phyloP scores from a whole-genome alignment of 2,888 invertebrate species.

The Caradrina clavipalpis region DNA sequence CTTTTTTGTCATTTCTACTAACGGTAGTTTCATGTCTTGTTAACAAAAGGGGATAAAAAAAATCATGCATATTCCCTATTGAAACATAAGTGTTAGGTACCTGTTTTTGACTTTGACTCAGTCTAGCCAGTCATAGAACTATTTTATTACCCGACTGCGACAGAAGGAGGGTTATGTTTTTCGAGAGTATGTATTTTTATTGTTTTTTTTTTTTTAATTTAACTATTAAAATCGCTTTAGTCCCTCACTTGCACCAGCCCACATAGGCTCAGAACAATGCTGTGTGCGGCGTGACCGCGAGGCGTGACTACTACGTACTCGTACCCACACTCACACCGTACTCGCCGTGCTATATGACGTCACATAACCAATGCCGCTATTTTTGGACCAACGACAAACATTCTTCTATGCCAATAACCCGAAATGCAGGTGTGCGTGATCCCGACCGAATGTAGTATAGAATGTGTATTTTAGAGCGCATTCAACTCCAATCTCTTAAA shows the following conservation, averaged over 20 bases:
- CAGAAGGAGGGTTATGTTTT: no score
- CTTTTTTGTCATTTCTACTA: no score
- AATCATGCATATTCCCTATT: no score
- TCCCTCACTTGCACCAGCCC: slow-evolving; percentile 56
- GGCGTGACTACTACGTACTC: slow-evolving; percentile 79
- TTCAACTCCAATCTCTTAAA: no score
- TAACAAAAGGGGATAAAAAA: no score
- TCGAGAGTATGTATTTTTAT: no score
- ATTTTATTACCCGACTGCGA: no score
- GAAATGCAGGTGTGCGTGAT: slow-evolving; percentile 61
- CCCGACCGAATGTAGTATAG: slow-evolving; percentile 27
- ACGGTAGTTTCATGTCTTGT: no score
- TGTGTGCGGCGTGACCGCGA: slow-evolving; percentile 80
- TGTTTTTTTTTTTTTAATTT: not conserved
- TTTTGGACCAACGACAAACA: slow-evolving; percentile 58
- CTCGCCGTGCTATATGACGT: slow-evolving; percentile 69
- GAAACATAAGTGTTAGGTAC: no score
- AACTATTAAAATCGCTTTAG: slow-evolving; percentile 25
- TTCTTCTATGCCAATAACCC: slow-evolving; percentile 59
- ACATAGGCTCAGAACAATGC: slow-evolving; percentile 78
- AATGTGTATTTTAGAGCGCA: no score
- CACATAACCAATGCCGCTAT: slow-evolving; percentile 59
- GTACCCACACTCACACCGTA: slow-evolving; percentile 52
- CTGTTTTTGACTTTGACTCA: no score
- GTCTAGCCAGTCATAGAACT: no score